Evolutionary conservation across 2,797 vertebrate species (phyloP), one percentile per base, ranked within the genome.

Genomic region (Crypturellus tataupa): DNA sequence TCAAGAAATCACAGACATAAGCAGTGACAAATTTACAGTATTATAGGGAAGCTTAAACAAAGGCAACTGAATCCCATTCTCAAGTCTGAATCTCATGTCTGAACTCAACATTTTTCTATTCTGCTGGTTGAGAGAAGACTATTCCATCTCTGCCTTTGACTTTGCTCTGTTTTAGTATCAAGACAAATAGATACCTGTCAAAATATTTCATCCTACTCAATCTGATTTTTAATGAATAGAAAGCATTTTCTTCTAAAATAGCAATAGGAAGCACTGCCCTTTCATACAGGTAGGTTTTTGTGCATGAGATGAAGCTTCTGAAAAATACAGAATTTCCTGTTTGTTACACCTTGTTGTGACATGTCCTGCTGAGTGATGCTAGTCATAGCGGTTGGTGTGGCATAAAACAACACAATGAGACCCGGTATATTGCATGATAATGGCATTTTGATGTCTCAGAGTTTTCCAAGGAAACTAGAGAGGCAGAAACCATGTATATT

Each of bases 371-470:
- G 88, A 67, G 55, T 65, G 51, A 62, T 87, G 80, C 59, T 84
- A 91, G 64, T 90, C 76, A 58, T 58, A 76, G 69, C 91, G 77
- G 68, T 73, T 69, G 44, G 16, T 62, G 67, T 53, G 53, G 69
- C 83, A 40, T 69, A 65, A 95, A 83, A 93, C 67, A 93, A 75
- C 87, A 81, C 82, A 89, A 80, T 80, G 58, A 51, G 47, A 49
- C 39, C 35, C 13, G 40, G 81, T 60, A 20, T 27, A 69, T 25
- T 77, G 31, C 42, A 67, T 83, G 82, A 70, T 53, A 56, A 84
- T 42, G 58, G 69, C 76, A 27, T 87, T 77, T 70, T 25, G 44
- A 37, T 55, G 31, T 33, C 0, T 0, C 58, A 73, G 53, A 64
- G 42, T 63, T 93, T 85, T 44, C 37, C 76, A 44, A 46, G 80